These are phyloP conservation scores for Latheticus oryzae DNA, from an alignment of 2,888 invertebrate genomes.

Conservation along the genomic window DNA sequence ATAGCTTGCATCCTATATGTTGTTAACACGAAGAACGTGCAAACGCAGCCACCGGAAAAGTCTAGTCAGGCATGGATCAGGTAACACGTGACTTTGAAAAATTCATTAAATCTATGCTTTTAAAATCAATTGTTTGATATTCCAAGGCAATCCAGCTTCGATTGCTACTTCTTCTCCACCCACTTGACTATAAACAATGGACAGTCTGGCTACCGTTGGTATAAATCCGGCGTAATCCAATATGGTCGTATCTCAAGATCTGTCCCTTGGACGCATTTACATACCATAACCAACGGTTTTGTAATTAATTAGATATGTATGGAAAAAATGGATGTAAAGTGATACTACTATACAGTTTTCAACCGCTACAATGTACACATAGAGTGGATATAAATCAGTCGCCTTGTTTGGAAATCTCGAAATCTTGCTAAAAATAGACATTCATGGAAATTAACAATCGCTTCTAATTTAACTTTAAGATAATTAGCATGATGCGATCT, in stretches of 20 bases:
- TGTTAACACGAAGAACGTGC: slow-evolving; percentile 32
- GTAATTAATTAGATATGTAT: slow-evolving; percentile 39
- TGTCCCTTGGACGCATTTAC: slow-evolving; percentile 38
- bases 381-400: neutral
- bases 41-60: slow-evolving; percentile 32
- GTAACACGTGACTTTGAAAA: slow-evolving; percentile 23
- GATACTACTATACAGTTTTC: slow-evolving; percentile 5
- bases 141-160: slow-evolving; percentile 34
- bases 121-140: slow-evolving; percentile 37
- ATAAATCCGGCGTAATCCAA: slow-evolving; percentile 39
- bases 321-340: slow-evolving; percentile 18
- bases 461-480: too few species aligned
- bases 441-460: neutral
- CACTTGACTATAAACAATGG: slow-evolving; percentile 37
- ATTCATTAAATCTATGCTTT: too few species aligned
- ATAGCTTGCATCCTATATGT: slow-evolving; percentile 27
- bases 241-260: slow-evolving; percentile 41
- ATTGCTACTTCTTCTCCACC: slow-evolving; percentile 39
- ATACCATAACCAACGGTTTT: slow-evolving; percentile 32
- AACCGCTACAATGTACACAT: neutral
- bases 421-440: neutral
- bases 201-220: slow-evolving; percentile 34
- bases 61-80: slow-evolving; percentile 22
- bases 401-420: neutral
- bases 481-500: slow-evolving; percentile 15